These are phyloP conservation scores for Gadus chalcogrammus DNA, from an alignment of 2,113 vertebrate species.

Conservation along the genomic window DNA sequence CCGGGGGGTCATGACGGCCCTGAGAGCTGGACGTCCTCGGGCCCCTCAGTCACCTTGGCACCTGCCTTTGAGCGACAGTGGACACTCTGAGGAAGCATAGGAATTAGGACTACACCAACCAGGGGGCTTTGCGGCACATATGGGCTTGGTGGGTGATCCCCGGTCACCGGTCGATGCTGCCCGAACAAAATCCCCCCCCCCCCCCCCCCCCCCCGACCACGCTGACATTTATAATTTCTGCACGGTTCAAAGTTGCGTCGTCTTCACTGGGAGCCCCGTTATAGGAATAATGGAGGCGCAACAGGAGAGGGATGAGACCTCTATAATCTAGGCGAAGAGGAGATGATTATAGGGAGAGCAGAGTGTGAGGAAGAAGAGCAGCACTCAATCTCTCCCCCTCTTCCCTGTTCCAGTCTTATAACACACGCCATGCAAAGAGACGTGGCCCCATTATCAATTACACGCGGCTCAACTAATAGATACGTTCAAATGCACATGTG, in stretches of 20 bases:
- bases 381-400: slow-evolving; percentile 24
- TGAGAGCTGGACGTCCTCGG: slow-evolving; percentile 32
- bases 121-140: slow-evolving; percentile 33
- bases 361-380: slow-evolving; percentile 13
- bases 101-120: slow-evolving; percentile 42
- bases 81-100: slow-evolving; percentile 17
- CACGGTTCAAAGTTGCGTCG: neutral
- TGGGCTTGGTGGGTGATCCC: neutral
- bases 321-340: slow-evolving; percentile 51
- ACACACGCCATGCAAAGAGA: too few species aligned
- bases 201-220: too few species aligned
- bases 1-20: slow-evolving; percentile 45
- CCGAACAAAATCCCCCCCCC: too few species aligned
- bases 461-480: too few species aligned
- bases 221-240: neutral
- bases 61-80: slow-evolving; percentile 43
- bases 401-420: neutral
- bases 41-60: slow-evolving; percentile 45
- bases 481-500: too few species aligned
- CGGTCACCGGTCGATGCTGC: too few species aligned
- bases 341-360: slow-evolving; percentile 47
- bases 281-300: slow-evolving; percentile 36
- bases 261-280: too few species aligned
- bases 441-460: too few species aligned
- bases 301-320: slow-evolving; percentile 35